Evolutionary conservation across 2,797 vertebrate species (phyloP), one percentile per base, ranked within the genome.

Genomic region (Sebastiscus tertius): DNA sequence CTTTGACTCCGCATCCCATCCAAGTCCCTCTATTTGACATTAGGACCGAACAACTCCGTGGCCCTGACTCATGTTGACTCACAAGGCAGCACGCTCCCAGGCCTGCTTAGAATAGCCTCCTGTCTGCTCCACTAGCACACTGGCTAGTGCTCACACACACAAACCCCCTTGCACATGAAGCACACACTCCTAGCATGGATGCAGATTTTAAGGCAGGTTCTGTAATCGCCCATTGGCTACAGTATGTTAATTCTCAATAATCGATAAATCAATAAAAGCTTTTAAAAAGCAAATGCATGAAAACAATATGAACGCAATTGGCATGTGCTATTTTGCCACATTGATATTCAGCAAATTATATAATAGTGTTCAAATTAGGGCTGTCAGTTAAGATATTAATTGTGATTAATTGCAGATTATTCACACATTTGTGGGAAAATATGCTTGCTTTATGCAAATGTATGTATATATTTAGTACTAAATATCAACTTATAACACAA

Each of bases 41-140:
- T 72, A 80, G 85, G 62, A 84, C 77, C 84, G 77, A 88, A 88
- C 77, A 31, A 77, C 72, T 90, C 70, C 81, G 67, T 79, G 64
- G 81, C 85, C 89, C 83, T 89, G 92, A 92, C 88, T 94, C 85
- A 89, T 77, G 83, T 91, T 94, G 92, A 92, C 87, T 94, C 92
- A 93, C 80, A 75, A 82, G 67, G 88, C 80, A 86, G 86, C 80
- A 72, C 3, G 77, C 91, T 93, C 67, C 77, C 66, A 91, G 91
- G 89, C 90, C 89, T 92, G 87, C 93, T 91, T 36, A 94, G 91
- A 94, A 92, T 94, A 93, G 90, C 90, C 54, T 78, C 62, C 72
- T 81, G 79, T 92, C 85, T 89, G 83, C 89, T 90, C 88, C 83
- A 87, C 89, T 91, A 89, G 92, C 85, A 89, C 87, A 86, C 81